These are phyloP conservation scores for Cheirogaleus medius DNA, from an alignment of 2,113 vertebrate genomes.

Conservation along the genomic window DNA sequence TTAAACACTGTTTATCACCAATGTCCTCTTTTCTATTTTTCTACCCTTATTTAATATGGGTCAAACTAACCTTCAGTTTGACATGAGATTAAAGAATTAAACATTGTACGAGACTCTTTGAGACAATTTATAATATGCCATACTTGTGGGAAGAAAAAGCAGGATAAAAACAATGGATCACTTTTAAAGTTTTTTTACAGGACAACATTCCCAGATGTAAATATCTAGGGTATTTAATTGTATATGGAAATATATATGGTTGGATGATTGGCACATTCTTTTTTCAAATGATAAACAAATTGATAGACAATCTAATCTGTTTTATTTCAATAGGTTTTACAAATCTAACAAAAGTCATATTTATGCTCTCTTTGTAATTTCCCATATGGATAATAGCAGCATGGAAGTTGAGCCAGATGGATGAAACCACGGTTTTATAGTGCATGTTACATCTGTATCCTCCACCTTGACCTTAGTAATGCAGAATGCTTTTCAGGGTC, in stretches of 20 bases:
- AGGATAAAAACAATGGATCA: constrained; percentile 38
- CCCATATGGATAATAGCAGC: not conserved
- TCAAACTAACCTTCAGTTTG: constrained; percentile 78
- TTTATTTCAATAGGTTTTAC: constrained; percentile 17
- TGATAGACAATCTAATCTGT: constrained; percentile 42
- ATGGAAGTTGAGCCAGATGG: not conserved
- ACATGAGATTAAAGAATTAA: constrained; percentile 76
- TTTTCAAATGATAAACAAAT: constrained; percentile 54
- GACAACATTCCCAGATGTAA: constrained; percentile 13
- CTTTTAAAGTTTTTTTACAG: constrained; percentile 26
- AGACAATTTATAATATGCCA: constrained; percentile 55
- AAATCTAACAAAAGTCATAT: constrained; percentile 45
- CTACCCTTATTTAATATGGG: constrained; percentile 72
- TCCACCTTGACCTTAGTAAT: not conserved
- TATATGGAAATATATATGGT: not conserved
- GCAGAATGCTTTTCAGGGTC: not conserved
- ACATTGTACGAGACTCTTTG: constrained; percentile 44
- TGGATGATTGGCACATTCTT: constrained; percentile 52
- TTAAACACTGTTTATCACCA: constrained; percentile 82
- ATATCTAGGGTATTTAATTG: not conserved
- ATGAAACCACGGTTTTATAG: not conserved
- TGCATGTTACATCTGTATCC: not conserved
- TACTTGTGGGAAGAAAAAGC: constrained; percentile 33
- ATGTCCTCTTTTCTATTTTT: constrained; percentile 65
- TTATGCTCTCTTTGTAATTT: constrained; percentile 52